These are phyloP conservation scores for Vicugna pacos DNA, from an alignment of 2,113 vertebrate genomes.

Conservation along the genomic window DNA sequence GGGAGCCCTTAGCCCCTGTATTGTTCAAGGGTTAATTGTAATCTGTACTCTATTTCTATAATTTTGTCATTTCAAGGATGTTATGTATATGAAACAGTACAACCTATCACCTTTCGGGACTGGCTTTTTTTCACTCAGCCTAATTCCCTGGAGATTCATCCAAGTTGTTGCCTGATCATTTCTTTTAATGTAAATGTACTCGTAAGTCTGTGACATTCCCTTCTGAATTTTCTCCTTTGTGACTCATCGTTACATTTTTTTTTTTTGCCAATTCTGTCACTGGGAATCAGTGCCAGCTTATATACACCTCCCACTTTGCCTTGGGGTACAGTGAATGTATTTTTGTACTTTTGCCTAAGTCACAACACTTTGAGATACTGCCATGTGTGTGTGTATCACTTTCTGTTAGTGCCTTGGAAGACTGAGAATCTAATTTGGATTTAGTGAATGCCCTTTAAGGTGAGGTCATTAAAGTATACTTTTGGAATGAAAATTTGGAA, in stretches of 20 bases:
- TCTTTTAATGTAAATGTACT: not conserved
- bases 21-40: not conserved
- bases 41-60: not conserved
- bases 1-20: not conserved
- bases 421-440: not conserved
- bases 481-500: constrained; percentile 38
- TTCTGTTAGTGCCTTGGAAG: not conserved
- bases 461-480: not conserved
- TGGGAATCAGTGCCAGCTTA: not conserved
- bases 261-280: not conserved
- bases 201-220: not conserved
- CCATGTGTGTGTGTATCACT: not conserved
- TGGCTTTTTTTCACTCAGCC: not conserved
- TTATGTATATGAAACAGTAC: not conserved
- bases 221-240: constrained; percentile 36
- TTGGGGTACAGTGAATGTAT: not conserved
- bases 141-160: not conserved
- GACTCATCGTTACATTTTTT: not conserved
- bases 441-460: not conserved
- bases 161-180: not conserved
- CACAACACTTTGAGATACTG: not conserved
- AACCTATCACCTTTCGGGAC: not conserved
- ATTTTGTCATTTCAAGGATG: not conserved
- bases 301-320: not conserved
- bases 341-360: not conserved